These are phyloP conservation scores for Oenanthe melanoleuca DNA, from an alignment of 2,113 vertebrate genomes.

Conservation along the genomic window DNA sequence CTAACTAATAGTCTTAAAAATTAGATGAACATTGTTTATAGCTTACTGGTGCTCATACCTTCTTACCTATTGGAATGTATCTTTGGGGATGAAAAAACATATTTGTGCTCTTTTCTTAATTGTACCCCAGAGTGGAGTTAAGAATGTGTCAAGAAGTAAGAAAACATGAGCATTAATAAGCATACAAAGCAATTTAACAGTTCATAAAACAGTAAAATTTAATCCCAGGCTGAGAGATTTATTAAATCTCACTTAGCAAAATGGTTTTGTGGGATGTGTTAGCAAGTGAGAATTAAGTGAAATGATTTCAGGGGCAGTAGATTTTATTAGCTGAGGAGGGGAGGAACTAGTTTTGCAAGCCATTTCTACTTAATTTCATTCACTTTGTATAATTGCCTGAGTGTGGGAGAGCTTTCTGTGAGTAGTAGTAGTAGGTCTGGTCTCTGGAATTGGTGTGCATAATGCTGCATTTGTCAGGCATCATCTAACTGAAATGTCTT, in stretches of 20 bases:
- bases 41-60: slow-evolving; percentile 29
- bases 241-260: slow-evolving; percentile 83
- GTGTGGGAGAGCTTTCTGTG: slow-evolving; percentile 78
- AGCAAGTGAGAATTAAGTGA: slow-evolving; percentile 80
- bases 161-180: slow-evolving; percentile 75
- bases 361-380: slow-evolving; percentile 88
- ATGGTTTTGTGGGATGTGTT: slow-evolving; percentile 67
- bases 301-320: slow-evolving; percentile 83
- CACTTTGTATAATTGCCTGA: slow-evolving; percentile 84
- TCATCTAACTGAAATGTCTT: not conserved
- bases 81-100: slow-evolving; percentile 32
- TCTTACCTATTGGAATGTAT: slow-evolving; percentile 15
- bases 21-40: slow-evolving; percentile 47
- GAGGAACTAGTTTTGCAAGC: slow-evolving; percentile 76
- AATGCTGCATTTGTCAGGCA: slow-evolving; percentile 28
- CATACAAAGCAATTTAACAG: slow-evolving; percentile 85
- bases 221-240: slow-evolving; percentile 81
- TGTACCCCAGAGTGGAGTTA: slow-evolving; percentile 46
- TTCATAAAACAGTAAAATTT: slow-evolving; percentile 90
- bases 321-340: slow-evolving; percentile 81
- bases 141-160: slow-evolving; percentile 64
- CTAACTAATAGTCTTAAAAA: not conserved
- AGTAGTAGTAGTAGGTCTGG: slow-evolving; percentile 23
- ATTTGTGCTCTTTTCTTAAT: slow-evolving; percentile 51
- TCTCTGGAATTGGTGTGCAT: not conserved